phyloP scores from a whole-genome alignment of 2,888 invertebrate species.

The Microctonus brassicae region DNA sequence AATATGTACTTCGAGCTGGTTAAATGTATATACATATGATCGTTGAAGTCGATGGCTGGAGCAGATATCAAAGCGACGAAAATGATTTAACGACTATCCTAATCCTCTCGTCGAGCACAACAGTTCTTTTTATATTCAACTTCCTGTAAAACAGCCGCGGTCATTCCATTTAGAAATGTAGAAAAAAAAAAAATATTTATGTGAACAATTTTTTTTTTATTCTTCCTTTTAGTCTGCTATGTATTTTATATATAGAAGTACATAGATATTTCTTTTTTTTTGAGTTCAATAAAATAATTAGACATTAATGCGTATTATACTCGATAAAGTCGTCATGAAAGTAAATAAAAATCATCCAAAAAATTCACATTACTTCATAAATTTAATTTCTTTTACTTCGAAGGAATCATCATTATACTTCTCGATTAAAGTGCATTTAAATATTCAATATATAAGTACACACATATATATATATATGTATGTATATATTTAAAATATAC shows the following conservation, averaged over 20 bases:
- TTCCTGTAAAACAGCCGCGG: background rate
- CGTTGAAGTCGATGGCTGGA: conserved; percentile 22
- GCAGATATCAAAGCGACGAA: conserved; percentile 25
- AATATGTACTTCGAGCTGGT: conserved; percentile 13
- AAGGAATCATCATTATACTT: too few species aligned
- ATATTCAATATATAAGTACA: too few species aligned
- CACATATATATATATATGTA: too few species aligned
- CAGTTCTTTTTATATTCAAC: background rate
- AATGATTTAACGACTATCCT: conserved; percentile 32
- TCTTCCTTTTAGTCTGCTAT: background rate
- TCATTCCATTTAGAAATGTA: background rate
- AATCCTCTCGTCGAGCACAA: conserved; percentile 2
- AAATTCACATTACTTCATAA: too few species aligned
- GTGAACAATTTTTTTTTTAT: background rate
- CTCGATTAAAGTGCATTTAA: too few species aligned
- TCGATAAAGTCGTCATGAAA: too few species aligned
- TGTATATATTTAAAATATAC: too few species aligned
- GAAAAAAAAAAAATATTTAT: background rate
- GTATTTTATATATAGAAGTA: background rate
- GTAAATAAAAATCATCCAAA: too few species aligned
- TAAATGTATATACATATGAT: conserved; percentile 14
- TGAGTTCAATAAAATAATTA: too few species aligned
- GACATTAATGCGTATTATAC: too few species aligned
- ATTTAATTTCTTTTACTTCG: too few species aligned
- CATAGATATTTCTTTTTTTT: too few species aligned